Conservation (phyloP, 2,888 invertebrate genomes). For the Himalopsyche japonica region DNA sequence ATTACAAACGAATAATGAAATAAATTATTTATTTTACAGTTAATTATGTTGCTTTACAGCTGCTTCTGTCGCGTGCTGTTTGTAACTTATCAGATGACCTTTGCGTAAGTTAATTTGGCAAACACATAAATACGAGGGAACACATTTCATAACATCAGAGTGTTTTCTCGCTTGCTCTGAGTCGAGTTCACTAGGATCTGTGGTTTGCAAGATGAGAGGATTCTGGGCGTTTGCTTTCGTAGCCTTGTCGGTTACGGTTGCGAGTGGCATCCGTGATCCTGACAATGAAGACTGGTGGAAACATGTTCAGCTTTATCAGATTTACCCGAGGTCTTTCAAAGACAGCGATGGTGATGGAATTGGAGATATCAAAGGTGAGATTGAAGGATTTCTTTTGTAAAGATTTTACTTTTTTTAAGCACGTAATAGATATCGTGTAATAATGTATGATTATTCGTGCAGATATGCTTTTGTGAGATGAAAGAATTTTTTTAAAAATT, state of each 20-base stretch:
- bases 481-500: no score
- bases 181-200: not conserved
- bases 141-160: not conserved
- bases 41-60: no score
- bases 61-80: not conserved
- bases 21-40: no score
- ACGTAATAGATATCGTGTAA: no score
- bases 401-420: no score
- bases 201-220: not conserved
- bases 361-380: conserved; percentile 78
- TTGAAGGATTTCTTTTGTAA: not conserved
- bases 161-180: not conserved
- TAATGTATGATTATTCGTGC: no score
- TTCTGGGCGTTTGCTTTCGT: not conserved
- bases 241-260: not conserved
- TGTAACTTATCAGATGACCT: not conserved
- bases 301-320: conserved; percentile 79
- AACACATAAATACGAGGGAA: not conserved
- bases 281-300: conserved; percentile 78
- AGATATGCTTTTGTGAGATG: no score
- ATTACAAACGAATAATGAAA: no score
- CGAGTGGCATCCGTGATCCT: not conserved
- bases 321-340: conserved; percentile 83
- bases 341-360: conserved; percentile 83
- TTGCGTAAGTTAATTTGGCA: not conserved